These are phyloP conservation scores for Alaudala cheleensis DNA, from an alignment of 2,113 vertebrate species.

Conservation along the genomic window DNA sequence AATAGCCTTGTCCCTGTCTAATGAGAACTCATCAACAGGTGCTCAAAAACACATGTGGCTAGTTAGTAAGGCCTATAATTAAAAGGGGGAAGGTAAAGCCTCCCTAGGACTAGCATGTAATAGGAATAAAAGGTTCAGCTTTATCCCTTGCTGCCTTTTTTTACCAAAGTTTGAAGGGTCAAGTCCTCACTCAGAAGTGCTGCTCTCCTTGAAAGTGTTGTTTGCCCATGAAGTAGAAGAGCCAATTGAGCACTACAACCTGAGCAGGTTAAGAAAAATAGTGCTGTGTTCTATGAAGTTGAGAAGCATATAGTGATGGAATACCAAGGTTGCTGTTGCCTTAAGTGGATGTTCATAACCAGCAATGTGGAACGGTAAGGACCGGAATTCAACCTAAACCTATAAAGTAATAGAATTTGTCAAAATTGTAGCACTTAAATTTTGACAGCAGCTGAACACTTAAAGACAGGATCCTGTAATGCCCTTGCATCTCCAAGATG, in stretches of 20 bases:
- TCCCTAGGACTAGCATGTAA: background rate
- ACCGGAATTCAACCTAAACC: background rate
- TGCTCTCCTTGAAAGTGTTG: background rate
- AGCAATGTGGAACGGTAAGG: background rate
- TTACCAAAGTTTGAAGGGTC: rapidly evolving
- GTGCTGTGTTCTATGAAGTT: background rate
- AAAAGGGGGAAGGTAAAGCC: background rate
- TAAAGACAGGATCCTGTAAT: background rate
- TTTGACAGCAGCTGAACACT: background rate
- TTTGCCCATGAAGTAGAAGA: background rate
- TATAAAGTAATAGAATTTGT: background rate
- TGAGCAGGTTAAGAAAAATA: background rate
- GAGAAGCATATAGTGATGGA: background rate
- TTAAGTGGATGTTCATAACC: background rate
- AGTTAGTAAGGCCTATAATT: background rate
- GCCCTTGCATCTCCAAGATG: background rate
- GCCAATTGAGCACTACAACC: background rate
- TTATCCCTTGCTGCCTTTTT: background rate
- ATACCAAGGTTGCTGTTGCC: background rate
- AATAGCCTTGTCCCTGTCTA: conserved; percentile 1
- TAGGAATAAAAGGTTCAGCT: background rate
- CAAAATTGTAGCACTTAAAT: background rate
- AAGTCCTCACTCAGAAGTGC: background rate
- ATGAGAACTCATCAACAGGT: conserved; percentile 38
- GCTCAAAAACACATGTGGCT: background rate